These are phyloP conservation scores for Drosophila nigricruria DNA, from an alignment of 2,888 invertebrate species.

Conservation along the genomic window DNA sequence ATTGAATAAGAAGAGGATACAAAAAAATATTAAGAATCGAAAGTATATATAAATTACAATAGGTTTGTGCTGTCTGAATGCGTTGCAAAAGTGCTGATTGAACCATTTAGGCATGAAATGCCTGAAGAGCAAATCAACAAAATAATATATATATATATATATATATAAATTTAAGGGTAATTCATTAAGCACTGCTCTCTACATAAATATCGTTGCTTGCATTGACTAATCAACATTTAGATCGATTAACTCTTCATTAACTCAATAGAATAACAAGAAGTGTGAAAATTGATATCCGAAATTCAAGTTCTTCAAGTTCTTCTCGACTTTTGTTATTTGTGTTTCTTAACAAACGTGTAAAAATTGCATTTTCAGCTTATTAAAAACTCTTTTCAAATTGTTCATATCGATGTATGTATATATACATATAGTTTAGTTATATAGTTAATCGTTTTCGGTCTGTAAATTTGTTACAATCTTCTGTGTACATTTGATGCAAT, in stretches of 20 bases:
- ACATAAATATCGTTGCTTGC: constrained; percentile 71
- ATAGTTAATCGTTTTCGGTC: constrained; percentile 19
- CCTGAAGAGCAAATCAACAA: constrained; percentile 35
- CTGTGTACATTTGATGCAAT: constrained; percentile 62
- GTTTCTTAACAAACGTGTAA: constrained; percentile 23
- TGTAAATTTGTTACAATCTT: constrained; percentile 30
- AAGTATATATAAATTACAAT: constrained; percentile 20
- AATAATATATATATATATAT: constrained; percentile 14
- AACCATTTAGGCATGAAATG: constrained; percentile 72
- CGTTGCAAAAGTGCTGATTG: constrained; percentile 36
- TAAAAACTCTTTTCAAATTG: constrained; percentile 33
- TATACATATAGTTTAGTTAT: constrained; percentile 30
- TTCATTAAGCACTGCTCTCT: constrained; percentile 24
- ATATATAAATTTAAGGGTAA: constrained; percentile 25
- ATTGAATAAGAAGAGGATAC: constrained; percentile 1
- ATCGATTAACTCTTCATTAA: neutral
- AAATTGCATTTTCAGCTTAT: constrained; percentile 47
- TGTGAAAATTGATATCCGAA: constrained; percentile 6
- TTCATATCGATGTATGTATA: constrained; percentile 16
- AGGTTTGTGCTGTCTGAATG: constrained; percentile 42
- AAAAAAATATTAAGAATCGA: constrained; percentile 1
- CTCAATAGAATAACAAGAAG: neutral
- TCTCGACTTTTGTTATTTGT: neutral
- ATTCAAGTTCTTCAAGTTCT: neutral
- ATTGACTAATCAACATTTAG: constrained; percentile 63